phyloP scores from a whole-genome alignment of 2,113 vertebrate species.

The Saguinus midas region DNA sequence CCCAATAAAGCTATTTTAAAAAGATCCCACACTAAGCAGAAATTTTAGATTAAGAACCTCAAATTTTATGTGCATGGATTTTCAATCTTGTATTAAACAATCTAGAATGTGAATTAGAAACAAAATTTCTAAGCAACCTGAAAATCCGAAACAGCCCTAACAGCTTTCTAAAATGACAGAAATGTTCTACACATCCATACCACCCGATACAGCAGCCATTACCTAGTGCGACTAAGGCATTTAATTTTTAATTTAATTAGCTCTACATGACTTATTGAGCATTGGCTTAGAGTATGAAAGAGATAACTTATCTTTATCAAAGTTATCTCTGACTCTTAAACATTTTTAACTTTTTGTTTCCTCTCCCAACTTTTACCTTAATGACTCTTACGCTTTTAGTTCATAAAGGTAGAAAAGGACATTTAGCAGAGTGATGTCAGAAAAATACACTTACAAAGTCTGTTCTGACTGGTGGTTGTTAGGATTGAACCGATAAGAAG shows the following conservation, averaged over 20 bases:
- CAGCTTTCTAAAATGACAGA: not conserved
- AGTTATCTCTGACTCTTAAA: not conserved
- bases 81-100: not conserved
- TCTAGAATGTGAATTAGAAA: not conserved
- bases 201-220: not conserved
- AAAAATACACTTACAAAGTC: slow-evolving; percentile 90
- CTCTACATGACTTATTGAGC: not conserved
- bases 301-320: not conserved
- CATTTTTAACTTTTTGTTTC: too few relatives aligned
- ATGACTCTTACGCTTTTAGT: not conserved
- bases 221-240: not conserved
- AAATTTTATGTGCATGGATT: not conserved
- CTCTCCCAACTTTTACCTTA: too few relatives aligned
- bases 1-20: not conserved
- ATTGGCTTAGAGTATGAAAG: not conserved
- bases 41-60: not conserved
- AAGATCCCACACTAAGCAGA: slow-evolving; percentile 2
- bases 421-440: not conserved
- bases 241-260: not conserved
- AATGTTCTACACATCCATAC: not conserved
- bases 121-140: not conserved
- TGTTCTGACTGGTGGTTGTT: slow-evolving; percentile 99
- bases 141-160: not conserved
- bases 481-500: slow-evolving; percentile 97
- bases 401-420: slow-evolving; percentile 10